These are phyloP conservation scores for Melopsittacus undulatus DNA, from an alignment of 2,797 vertebrate genomes.

Conservation along the genomic window DNA sequence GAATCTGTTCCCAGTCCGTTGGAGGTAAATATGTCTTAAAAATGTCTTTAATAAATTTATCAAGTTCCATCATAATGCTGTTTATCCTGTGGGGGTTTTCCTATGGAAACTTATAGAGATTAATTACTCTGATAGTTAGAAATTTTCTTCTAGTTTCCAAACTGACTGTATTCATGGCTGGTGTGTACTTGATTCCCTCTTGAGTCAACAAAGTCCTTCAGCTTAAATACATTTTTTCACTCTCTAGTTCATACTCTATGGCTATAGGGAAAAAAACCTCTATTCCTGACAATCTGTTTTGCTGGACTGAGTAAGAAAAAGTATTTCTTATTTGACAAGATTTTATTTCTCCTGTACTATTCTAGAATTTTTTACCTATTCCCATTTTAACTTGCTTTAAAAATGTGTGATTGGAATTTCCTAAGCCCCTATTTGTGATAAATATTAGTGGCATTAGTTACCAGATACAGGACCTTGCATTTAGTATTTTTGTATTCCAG, in stretches of 20 bases:
- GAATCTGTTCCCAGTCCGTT: background rate
- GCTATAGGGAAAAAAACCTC: background rate
- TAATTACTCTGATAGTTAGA: background rate
- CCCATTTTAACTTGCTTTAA: background rate
- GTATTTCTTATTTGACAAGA: background rate
- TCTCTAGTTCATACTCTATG: background rate
- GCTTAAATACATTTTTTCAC: background rate
- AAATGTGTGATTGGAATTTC: background rate
- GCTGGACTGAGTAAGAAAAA: background rate
- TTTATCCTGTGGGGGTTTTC: background rate
- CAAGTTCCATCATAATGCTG: background rate
- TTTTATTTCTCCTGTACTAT: background rate
- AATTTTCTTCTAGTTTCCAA: background rate
- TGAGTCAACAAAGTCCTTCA: background rate
- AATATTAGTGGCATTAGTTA: background rate
- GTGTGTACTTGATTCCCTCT: fast-evolving
- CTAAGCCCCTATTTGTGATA: background rate
- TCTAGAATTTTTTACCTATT: background rate
- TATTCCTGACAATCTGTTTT: background rate
- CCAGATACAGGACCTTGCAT: background rate
- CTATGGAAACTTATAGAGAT: background rate
- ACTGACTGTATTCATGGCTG: background rate
- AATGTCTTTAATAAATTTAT: background rate
- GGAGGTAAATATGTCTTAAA: background rate
- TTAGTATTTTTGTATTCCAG: background rate